Evolutionary conservation across 2,113 vertebrate species (phyloP).

Genomic region (Mesocricetus auratus): DNA sequence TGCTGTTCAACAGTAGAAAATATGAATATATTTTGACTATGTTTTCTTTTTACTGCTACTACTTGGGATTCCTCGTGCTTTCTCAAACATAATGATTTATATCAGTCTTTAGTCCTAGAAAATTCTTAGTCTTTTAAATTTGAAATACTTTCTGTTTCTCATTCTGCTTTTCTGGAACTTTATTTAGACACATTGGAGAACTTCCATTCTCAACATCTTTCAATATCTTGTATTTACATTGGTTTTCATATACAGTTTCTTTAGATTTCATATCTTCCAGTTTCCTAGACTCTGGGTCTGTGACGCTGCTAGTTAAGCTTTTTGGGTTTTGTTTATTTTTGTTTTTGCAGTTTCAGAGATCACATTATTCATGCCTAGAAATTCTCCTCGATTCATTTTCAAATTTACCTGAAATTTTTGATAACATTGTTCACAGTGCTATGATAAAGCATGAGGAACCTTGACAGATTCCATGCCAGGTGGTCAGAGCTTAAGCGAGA

Average conservation of each 20-base stretch:
- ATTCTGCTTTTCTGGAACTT: neutral
- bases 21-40: neutral
- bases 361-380: neutral
- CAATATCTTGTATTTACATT: neutral
- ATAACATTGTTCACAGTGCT: neutral
- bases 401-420: neutral
- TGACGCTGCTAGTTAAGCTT: neutral
- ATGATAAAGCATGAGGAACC: too few relatives aligned
- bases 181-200: neutral
- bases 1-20: neutral
- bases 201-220: neutral
- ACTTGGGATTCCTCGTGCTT: neutral
- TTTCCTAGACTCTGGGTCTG: neutral
- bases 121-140: neutral
- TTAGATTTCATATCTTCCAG: neutral
- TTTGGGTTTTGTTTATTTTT: neutral
- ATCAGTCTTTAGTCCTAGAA: neutral
- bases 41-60: neutral
- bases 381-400: neutral
- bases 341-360: neutral
- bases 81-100: neutral
- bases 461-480: too few relatives aligned
- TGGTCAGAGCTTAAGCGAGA: too few relatives aligned
- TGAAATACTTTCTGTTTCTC: neutral
- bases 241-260: neutral